These are phyloP conservation scores for Ephialtes manifestator DNA, from an alignment of 2,888 invertebrate genomes.

Conservation along the genomic window DNA sequence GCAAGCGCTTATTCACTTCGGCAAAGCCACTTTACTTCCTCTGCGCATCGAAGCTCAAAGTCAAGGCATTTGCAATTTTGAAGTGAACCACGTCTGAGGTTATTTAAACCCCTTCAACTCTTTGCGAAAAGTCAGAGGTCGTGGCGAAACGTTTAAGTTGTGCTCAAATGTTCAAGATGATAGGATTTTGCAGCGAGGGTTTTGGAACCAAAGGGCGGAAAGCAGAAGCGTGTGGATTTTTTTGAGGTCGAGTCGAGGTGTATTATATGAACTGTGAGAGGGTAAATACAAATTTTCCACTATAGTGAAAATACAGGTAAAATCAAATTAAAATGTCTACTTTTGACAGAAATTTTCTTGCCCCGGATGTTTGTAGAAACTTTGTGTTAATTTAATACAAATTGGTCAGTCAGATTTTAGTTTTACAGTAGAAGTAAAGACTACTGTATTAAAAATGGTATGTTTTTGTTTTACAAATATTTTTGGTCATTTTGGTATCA, in stretches of 20 bases:
- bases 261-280: constrained; percentile 44
- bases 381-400: no score
- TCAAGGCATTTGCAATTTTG: neutral
- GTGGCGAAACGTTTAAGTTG: constrained; percentile 40
- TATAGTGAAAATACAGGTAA: no score
- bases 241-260: neutral
- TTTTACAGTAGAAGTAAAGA: no score
- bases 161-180: constrained; percentile 36
- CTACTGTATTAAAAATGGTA: no score
- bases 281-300: neutral
- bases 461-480: no score
- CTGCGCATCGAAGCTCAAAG: neutral
- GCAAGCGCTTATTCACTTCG: constrained; percentile 2
- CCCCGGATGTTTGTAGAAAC: no score
- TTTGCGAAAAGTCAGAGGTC: constrained; percentile 1
- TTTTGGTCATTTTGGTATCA: no score
- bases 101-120: constrained; percentile 39
- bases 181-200: neutral
- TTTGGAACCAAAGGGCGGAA: constrained; percentile 46
- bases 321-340: no score
- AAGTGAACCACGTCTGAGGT: neutral
- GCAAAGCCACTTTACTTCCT: neutral
- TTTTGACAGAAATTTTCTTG: no score
- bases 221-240: constrained; percentile 23
- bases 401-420: no score